Evolutionary conservation across 1,140 invertebrate genomes (phyloP), one percentile per base, ranked within the genome.

Genomic region (Drosophila ogumai): DNA sequence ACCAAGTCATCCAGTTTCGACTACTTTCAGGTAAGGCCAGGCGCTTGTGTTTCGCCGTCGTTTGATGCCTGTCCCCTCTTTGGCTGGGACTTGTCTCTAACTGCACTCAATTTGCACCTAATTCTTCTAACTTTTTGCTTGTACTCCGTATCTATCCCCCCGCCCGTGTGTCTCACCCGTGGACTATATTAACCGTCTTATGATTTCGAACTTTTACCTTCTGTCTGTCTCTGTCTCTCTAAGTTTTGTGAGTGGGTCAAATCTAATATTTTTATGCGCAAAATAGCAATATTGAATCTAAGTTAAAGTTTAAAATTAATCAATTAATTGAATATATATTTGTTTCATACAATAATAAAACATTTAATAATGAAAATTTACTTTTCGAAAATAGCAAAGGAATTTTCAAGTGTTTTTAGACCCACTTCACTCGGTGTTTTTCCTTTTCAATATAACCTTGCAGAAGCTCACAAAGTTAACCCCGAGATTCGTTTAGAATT

Each of bases 1-100:
- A 91, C 78, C 46, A 91, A 87, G 72, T 90, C 91, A 69, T 90
- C 91, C 32, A 91, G 75, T 66, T 92, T 91, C 63, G 91, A 92
- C 73, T 88, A 86, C 58, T 92, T 92, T 87, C 91, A 92, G 82
- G 91, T 92, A 79, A 90, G 31, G 10, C n/a, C 1, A 17, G n/a
- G 17, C 19, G 34, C 40, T 28, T 8, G 2, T 56, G 9, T 17
- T 17, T 36, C 13, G 25, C 31, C 28, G n/a, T 31, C 63, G 36
- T 8, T 36, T 46, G 36, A 46, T 41, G 64, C 40, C 32, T 55
- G 49, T n/a, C 57, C 28, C 57, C 28, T 5, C 46, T 41, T 17
- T 40, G 58, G 46, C 54, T 65, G 40, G 13, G 58, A 81, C 41
- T 69, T 65, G 36, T 28, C 61, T 77, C 41, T 86, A 74, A 90